phyloP scores from a whole-genome alignment of 2,888 invertebrate genomes.

The Microchrysa polita region DNA sequence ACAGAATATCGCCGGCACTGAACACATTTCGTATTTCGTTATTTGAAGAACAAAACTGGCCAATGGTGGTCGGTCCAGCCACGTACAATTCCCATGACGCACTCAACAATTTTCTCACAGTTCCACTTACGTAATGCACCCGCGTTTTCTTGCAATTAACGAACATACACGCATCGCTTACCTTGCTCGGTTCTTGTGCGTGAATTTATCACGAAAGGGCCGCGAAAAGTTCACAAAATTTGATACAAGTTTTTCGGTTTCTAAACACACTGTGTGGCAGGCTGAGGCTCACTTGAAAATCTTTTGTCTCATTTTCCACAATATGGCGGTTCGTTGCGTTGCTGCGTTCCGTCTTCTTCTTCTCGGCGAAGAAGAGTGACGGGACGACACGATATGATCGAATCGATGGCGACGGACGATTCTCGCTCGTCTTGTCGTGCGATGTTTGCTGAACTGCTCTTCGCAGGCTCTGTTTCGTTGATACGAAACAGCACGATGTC shows the following conservation, averaged over 20 bases:
- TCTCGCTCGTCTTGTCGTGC: conserved; percentile 51
- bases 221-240: conserved; percentile 33
- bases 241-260: conserved; percentile 33
- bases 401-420: conserved; percentile 50
- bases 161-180: conserved; percentile 28
- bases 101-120: neutral
- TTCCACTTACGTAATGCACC: neutral
- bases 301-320: conserved; percentile 55
- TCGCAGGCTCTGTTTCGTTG: conserved; percentile 33
- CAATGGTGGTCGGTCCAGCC: neutral
- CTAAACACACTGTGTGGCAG: no score
- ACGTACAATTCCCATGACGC: neutral
- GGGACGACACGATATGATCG: no score
- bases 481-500: conserved; percentile 43
- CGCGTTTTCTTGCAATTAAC: neutral
- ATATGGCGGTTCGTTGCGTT: conserved; percentile 54
- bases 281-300: conserved; percentile 50
- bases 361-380: conserved; percentile 45
- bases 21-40: no score
- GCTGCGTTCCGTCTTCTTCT: conserved; percentile 53
- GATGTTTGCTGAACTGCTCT: conserved; percentile 10
- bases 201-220: conserved; percentile 28
- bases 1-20: conserved; percentile 24
- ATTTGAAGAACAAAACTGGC: no score
- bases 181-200: conserved; percentile 42